Base-by-base conservation (phyloP, 2,797 vertebrate genomes). In the Lutjanus argentimaculatus region DNA sequence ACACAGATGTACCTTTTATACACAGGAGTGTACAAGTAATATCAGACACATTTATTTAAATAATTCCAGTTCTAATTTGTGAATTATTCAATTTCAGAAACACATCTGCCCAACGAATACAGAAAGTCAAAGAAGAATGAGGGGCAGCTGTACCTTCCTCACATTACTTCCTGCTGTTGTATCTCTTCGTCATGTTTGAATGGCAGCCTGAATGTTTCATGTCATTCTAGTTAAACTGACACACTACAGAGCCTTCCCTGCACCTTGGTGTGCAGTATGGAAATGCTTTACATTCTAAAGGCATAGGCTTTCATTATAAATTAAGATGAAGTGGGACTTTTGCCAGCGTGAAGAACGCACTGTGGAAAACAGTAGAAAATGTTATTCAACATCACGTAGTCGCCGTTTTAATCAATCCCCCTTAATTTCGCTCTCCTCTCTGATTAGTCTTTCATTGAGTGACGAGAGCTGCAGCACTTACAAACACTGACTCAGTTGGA, bases 241-340 rank as follows among this genome's bases (percentile, higher is more conserved):
- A n/a, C 19, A 52, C 68, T 40, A 8, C 46, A 52, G 48, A 66
- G 52, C 5, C 4, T 55, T 19, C 16, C 16, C 25, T 30, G 22
- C 30, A 51, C 10, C 48, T 45, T 19, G 40, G 72, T 70, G n/a
- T 1, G 3, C 36, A 15, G 21, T 30, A 3, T 30, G 17, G 12
- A 12, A 46, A 36, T 22, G 48, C 59, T 73, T 76, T 46, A 66
- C 59, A 71, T 77, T 79, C 17, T n/a, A 2, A 17, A 48, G 17
- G 11, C 55, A 17, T 7, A 36, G 52, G 15, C 66, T 57, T 62
- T 71, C 13, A 19, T 79, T 76, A 52, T 75, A 58, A 53, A 73
- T 78, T 58, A n/a, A 67, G 67, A 70, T 81, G 79, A 76, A 72
- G 61, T 25, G 17, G n/a, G 25, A 15, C 40, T 49, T 57, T 49